These are phyloP conservation scores for Xiphophorus hellerii DNA, from an alignment of 2,113 vertebrate species.

Conservation along the genomic window DNA sequence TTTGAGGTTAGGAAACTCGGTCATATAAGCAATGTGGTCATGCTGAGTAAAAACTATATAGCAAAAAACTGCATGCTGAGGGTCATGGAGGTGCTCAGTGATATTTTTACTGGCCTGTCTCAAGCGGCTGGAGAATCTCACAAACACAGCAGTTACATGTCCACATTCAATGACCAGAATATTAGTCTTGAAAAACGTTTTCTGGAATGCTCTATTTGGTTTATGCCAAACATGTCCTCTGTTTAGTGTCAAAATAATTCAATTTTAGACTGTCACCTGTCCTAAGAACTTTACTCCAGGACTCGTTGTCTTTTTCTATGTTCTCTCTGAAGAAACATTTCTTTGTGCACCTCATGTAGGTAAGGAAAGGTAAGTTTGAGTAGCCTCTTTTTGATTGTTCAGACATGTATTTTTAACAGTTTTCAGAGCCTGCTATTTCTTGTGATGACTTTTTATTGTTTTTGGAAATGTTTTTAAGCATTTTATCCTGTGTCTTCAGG, in stretches of 20 bases:
- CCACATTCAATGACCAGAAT: background rate
- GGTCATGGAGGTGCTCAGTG: constrained; percentile 3
- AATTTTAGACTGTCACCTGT: no score
- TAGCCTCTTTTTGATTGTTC: background rate
- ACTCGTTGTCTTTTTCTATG: no score
- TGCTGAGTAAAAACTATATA: background rate
- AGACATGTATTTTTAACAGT: background rate
- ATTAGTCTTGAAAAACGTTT: background rate
- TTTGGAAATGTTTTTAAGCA: background rate
- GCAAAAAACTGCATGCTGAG: background rate
- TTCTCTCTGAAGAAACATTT: no score
- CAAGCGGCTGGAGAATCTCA: background rate
- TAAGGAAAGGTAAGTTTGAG: no score
- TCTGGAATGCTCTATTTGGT: no score
- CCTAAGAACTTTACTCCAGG: no score
- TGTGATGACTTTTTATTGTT: background rate
- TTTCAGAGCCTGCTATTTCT: background rate
- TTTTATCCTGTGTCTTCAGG: background rate
- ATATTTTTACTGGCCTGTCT: background rate
- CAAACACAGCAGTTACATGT: background rate
- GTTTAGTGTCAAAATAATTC: no score
- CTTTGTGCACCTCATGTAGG: no score
- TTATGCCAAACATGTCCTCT: no score
- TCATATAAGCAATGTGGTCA: constrained; percentile 3
- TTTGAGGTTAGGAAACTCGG: constrained; percentile 32